Evolutionary conservation across 2,797 vertebrate species (phyloP), one percentile per base, ranked within the genome.

Genomic region (Neoniphon sammara): DNA sequence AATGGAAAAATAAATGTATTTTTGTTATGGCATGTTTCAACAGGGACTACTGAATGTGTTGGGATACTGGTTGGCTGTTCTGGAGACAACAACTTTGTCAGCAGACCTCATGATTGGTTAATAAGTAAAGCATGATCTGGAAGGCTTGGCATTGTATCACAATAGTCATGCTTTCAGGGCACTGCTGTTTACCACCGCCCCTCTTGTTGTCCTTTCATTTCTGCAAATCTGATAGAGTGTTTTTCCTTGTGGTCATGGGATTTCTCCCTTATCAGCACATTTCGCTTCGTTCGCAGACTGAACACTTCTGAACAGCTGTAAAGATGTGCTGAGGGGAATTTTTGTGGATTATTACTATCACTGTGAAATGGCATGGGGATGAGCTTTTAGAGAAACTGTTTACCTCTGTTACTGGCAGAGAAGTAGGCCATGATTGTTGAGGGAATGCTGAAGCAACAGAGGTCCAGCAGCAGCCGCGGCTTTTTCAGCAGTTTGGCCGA

Each of bases 111-210:
- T 90, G 91, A 93, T 91, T 88, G 90, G 84, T 92, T 93, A 94
- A 94, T 93, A 90, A 92, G 92, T 87, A 89, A 92, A 87, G 89
- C 91, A 85, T 94, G 94, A 94, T 93, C 88, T 80, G 68, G 81
- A 75, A 75, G 80, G 82, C 87, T 90, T 89, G 88, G 85, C 88
- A 81, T 86, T 82, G 76, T 89, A 73, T 78, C 83, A 30, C 78
- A n/a, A 80, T 49, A 72, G 88, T 93, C 84, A 89, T 84, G 86
- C 88, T 85, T 78, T 71, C 69, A 74, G 66, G 58, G 80, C 14
- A 46, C 82, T 62, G 78, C 80, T 85, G 90, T 92, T 91, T 90
- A 85, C 89, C 81, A 74, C 83, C 66, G 27, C 75, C 78, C 59
- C 73, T 70, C 80, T 81, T 87, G 75, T 90, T 85, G 76, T 87